Evolutionary conservation across 2,797 vertebrate species (phyloP), one percentile per base, ranked within the genome.

Genomic region (Xiphophorus birchmanni): DNA sequence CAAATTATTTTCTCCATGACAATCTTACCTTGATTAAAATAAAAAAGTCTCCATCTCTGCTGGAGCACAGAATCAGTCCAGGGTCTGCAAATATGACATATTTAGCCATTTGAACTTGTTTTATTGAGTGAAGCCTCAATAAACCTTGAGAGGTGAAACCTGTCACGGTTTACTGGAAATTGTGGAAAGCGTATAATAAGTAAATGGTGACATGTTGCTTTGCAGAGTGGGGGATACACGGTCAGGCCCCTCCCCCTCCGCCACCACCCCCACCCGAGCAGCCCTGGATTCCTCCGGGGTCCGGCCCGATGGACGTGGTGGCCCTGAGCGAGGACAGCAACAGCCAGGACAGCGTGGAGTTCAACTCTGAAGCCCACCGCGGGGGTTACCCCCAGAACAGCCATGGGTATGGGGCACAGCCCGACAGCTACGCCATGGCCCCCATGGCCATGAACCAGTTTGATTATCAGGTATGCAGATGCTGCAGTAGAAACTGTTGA

Each of bases 381-480:
- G 93, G 94, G 82, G 96, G 96, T 89, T 99, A 98, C 96, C 97
- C 97, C 95, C 98, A 98, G 96, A 99, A 99, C 96, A 99, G 97
- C 97, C 98, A 99, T 96, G 97, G 96, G 95, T 99, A 99, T 96
- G 97, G 97, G 93, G 97, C 96, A 95, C 97, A 98, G 95, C 96
- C 98, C 58, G 98, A 99, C 96, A 98, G 97, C 96, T 99, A 98
- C 96, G 94, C 97, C 95, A 97, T 99, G 96, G 96, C 97, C 94
- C 97, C 98, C 93, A 97, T 98, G 96, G 93, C 94, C 84, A 96
- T 97, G 92, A 99, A 98, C 97, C 99, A 99, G 96, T 99, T 98
- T 97, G 98, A 99, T 97, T 99, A 99, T 96, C 99, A 99, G 97
- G 99, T 99, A 97, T 96, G 96, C 95, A 95, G 96, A 95, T 92